A percentile compares a stretch with the other conserved stretches of the same genome.
phyloP scores from a whole-genome alignment of 1,140 invertebrate genomes.

The Psix sp. region DNA sequence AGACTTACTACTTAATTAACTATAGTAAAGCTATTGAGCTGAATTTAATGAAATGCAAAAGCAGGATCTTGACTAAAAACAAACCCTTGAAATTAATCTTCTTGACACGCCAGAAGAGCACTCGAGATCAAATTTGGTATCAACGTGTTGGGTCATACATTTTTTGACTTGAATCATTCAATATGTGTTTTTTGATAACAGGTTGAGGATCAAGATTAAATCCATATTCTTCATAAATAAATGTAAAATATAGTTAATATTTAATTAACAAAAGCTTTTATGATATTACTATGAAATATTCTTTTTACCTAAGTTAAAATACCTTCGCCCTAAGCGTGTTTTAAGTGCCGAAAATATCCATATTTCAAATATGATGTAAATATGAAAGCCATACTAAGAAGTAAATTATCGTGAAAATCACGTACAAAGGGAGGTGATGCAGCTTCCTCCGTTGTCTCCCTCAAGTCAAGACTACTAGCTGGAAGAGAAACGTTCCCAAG shows the following conservation, averaged over 20 bases:
- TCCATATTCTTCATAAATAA: no score
- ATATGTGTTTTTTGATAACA: no score
- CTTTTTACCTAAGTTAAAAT: no score
- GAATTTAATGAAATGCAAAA: conserved; percentile 1
- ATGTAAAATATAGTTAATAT: no score
- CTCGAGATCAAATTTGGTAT: conserved; percentile 17
- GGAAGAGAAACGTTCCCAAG: conserved; percentile 11
- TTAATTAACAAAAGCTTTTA: no score
- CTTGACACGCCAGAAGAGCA: conserved; percentile 11
- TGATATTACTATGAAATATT: no score
- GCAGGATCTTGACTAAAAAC: conserved; percentile 4
- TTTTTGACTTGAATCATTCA: no score
- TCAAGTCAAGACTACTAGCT: conserved; percentile 7
- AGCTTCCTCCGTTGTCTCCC: conserved; percentile 2
- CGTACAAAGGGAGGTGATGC: conserved; percentile 7
- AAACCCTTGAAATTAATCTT: conserved; percentile 5
- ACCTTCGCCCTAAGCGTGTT: no score
- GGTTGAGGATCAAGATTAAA: no score
- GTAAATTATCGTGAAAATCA: conserved; percentile 5
- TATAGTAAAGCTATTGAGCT: background rate
- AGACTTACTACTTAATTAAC: conserved; percentile 1
- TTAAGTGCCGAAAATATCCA: no score
- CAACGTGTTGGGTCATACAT: conserved; percentile 21
- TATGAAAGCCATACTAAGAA: no score
- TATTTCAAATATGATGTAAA: background rate